These are phyloP conservation scores for Myotis pilosus DNA, from an alignment of 2,797 vertebrate genomes.

Conservation along the genomic window DNA sequence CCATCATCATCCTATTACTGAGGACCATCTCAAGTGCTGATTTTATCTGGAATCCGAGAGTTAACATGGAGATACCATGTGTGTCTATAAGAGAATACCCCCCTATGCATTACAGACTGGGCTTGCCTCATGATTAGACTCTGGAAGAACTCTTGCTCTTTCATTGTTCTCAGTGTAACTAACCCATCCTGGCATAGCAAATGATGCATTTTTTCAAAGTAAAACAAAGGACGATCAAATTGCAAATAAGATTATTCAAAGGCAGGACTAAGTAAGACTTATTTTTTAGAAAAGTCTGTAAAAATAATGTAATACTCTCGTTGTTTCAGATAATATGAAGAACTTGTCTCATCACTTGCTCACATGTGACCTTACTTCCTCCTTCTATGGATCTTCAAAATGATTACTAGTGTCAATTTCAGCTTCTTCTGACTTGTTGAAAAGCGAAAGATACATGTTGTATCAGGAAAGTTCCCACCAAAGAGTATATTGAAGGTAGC, in stretches of 20 bases:
- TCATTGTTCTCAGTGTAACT: not conserved
- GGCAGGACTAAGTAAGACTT: not conserved
- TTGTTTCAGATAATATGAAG: not conserved
- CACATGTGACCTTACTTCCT: not conserved
- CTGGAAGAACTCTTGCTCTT: not conserved
- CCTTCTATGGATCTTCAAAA: not conserved
- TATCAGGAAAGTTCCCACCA: conserved; percentile 41
- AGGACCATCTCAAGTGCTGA: not conserved
- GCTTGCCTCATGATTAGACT: not conserved
- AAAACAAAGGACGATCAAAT: conserved; percentile 40
- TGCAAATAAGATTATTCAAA: conserved; percentile 38
- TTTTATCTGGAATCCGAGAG: not conserved
- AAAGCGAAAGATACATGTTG: conserved; percentile 57
- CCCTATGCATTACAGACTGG: not conserved
- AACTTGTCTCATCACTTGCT: not conserved
- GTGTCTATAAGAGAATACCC: not conserved
- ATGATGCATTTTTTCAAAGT: conserved; percentile 59
- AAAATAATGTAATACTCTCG: not conserved
- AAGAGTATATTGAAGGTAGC: conserved; percentile 33
- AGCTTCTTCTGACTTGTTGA: conserved; percentile 49
- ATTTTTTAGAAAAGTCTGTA: conserved; percentile 33
- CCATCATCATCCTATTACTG: not conserved
- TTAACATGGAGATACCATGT: not conserved
- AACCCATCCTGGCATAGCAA: conserved; percentile 1
- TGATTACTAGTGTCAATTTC: conserved; percentile 46